Conservation (phyloP, 2,113 vertebrate genomes). For the Planiliza haematocheilus region DNA sequence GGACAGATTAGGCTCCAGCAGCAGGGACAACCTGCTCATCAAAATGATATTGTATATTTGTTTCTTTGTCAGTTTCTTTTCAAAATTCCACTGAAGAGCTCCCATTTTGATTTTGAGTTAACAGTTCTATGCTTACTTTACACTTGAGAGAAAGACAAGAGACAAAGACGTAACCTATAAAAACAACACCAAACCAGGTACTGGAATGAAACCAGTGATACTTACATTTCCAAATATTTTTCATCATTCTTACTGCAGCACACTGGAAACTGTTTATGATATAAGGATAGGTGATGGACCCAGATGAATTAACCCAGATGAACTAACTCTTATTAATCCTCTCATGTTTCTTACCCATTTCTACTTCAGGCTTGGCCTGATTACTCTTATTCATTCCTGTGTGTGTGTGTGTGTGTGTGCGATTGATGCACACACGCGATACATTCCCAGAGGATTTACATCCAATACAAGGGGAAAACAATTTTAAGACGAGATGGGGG, state of each 20-base stretch:
- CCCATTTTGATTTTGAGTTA: not conserved
- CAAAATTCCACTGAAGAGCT: not conserved
- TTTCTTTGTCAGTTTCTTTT: not conserved
- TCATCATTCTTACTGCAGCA: not conserved
- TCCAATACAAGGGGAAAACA: conserved; percentile 10
- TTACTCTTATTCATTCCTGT: conserved; percentile 61
- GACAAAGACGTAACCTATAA: too few species aligned
- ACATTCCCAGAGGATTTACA: conserved; percentile 1
- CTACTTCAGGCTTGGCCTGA: conserved; percentile 49
- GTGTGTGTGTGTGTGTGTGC: conserved; percentile 26
- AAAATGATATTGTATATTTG: conserved; percentile 30
- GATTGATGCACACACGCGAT: not conserved
- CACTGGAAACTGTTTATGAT: conserved; percentile 5
- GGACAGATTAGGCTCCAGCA: conserved; percentile 71
- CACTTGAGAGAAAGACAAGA: too few species aligned
- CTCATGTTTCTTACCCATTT: conserved; percentile 66
- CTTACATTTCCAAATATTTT: not conserved
- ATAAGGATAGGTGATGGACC: conserved; percentile 38
- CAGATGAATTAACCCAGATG: conserved; percentile 14
- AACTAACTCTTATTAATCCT: conserved; percentile 73
- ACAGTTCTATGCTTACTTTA: too few species aligned
- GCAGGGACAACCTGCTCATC: conserved; percentile 29
- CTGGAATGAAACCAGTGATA: too few species aligned
- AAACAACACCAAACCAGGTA: too few species aligned
- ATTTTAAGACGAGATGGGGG: conserved; percentile 17